Evolutionary conservation across 2,888 invertebrate species (phyloP), one percentile per base, ranked within the genome.

Genomic region (Hetaerina titia): DNA sequence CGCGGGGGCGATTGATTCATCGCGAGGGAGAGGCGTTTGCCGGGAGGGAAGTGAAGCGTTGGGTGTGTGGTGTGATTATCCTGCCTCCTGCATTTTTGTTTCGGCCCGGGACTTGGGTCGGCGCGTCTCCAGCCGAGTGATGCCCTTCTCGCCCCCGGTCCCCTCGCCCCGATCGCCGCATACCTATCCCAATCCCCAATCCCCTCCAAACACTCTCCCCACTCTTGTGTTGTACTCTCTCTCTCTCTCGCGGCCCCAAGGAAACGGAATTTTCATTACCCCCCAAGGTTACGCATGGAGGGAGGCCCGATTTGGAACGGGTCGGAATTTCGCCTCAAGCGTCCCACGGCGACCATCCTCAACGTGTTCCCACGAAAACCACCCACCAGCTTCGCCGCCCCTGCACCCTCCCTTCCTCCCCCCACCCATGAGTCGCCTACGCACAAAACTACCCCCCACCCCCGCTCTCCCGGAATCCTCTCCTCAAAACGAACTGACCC

Each of bases 251-350:
- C n/a, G n/a, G 6, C n/a, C 69, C 69, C 69, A 9, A 69, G 69
- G 69, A 69, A 69, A 69, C 69, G 81, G 81, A 81, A 81, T 81
- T 81, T 81, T 81, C 81, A 81, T 81, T 81, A 81, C 81, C 81
- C 4, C 45, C 81, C 69, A 81, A 81, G 81, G 25, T 81, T 81
- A 81, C 81, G 81, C 25, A 81, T 81, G 81, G 81, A 31, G 81
- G 15, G 25, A 25, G 22, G 13, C 7, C 11, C 25, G 22, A 31
- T 81, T 25, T 22, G 81, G 81, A 9, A 31, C 8, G 81, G 81
- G 31, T 31, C 81, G 5, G 45, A 45, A 45, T n/a, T n/a, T n/a
- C 22, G 1, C 60, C 13, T 17, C 13, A 2, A 60, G 17, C 13
- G 60, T 60, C 17, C 60, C 45, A 45, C 45, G 45, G 45, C 45